Conservation (phyloP, 2,797 vertebrate species). For the Hippopotamyrus pictus region DNA sequence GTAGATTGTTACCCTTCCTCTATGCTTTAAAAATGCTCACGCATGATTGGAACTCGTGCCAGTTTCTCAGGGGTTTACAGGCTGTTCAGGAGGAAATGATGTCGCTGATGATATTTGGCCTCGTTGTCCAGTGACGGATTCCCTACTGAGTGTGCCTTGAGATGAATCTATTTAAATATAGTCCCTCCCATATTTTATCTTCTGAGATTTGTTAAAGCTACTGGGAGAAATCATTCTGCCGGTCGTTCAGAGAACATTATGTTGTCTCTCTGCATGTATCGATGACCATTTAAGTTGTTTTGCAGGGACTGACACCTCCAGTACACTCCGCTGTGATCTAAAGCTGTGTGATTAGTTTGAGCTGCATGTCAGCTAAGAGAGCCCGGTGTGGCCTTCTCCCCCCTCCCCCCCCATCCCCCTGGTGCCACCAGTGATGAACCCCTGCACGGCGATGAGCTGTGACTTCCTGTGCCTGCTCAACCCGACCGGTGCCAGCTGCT, state of each 20-base stretch:
- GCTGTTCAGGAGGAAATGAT: background rate
- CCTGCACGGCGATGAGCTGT: conserved; percentile 80
- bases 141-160: background rate
- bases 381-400: background rate
- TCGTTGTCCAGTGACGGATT: background rate
- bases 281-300: background rate
- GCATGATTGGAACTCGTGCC: background rate
- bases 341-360: background rate
- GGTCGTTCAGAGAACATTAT: background rate
- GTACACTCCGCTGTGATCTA: background rate
- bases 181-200: background rate
- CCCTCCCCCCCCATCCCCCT: background rate
- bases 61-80: background rate
- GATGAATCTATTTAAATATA: background rate
- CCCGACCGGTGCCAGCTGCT: conserved; percentile 82
- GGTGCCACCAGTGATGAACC: conserved; percentile 73
- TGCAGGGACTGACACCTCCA: background rate
- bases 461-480: conserved; percentile 96
- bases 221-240: background rate
- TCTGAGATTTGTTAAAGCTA: background rate
- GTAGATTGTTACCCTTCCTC: background rate
- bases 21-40: background rate
- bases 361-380: background rate
- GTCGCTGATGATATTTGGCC: background rate
- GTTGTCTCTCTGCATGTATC: background rate